Conservation (phyloP, 92 coral and sea anemone genomes). For the Virgularia gustaviana region DNA sequence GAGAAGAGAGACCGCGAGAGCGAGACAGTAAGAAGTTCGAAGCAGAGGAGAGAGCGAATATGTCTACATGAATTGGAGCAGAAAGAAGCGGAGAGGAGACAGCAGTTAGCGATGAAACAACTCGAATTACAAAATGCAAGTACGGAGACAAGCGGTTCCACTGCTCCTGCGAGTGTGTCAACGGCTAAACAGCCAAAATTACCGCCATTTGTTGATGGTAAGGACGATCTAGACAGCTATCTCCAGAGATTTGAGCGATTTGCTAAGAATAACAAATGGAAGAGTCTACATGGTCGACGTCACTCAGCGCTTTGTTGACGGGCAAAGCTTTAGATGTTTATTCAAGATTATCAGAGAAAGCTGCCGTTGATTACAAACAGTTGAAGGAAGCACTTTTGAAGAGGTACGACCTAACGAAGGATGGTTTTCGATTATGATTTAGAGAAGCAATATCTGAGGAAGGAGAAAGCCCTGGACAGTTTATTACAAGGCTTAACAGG, state of each 20-base stretch:
- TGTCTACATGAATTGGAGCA: conserved; percentile 15
- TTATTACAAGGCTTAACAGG: conserved; percentile 18
- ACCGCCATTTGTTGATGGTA: conserved; percentile 54
- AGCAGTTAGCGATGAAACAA: conserved; percentile 32
- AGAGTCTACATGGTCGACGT: conserved; percentile 51
- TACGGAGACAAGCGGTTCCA: background rate
- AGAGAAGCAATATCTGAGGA: conserved; percentile 39
- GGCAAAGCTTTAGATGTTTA: conserved; percentile 60
- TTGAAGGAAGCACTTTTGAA: conserved; percentile 53
- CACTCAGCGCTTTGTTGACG: conserved; percentile 52
- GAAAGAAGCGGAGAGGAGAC: conserved; percentile 27
- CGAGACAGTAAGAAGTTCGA: conserved; percentile 4
- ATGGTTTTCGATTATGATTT: conserved; percentile 43
- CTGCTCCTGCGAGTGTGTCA: background rate
- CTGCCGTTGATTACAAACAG: conserved; percentile 36
- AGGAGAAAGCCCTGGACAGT: conserved; percentile 51
- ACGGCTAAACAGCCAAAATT: conserved; percentile 51
- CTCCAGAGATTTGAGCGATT: conserved; percentile 21
- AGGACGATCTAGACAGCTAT: no score
- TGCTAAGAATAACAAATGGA: conserved; percentile 8
- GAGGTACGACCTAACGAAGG: conserved; percentile 48
- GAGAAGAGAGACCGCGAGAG: conserved; percentile 15
- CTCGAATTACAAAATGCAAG: conserved; percentile 6
- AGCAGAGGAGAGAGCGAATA: conserved; percentile 24
- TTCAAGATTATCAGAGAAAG: conserved; percentile 51